Percentiles rank a stretch among this genome's conserved stretches.
Conservation (phyloP, 1,140 invertebrate species). For the Drosophila burlai region DNA sequence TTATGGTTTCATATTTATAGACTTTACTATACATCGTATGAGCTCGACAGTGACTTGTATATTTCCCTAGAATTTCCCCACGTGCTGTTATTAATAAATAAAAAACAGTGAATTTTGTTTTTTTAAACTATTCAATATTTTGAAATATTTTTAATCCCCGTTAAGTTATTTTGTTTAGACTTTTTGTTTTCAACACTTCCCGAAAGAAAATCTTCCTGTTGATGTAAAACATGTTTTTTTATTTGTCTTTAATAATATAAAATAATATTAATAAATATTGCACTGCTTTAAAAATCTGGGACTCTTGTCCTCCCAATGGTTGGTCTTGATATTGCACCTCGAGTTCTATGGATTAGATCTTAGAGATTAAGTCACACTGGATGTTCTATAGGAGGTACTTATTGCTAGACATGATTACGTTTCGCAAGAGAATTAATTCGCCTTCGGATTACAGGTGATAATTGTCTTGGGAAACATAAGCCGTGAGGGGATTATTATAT, state of each 20-base stretch:
- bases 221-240: slow-evolving; percentile 34
- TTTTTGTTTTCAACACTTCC: not conserved
- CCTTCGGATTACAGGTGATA: not conserved
- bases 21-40: slow-evolving; percentile 7
- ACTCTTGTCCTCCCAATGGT: slow-evolving; percentile 3
- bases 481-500: slow-evolving; percentile 17
- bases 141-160: not conserved
- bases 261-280: slow-evolving; percentile 68
- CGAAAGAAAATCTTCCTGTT: not conserved
- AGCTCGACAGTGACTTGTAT: slow-evolving; percentile 8
- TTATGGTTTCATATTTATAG: not conserved
- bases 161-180: not conserved
- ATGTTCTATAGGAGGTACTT: slow-evolving; percentile 35
- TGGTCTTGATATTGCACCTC: slow-evolving; percentile 73
- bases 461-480: slow-evolving; percentile 83
- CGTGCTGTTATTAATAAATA: slow-evolving; percentile 1
- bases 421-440: slow-evolving; percentile 69
- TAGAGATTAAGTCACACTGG: slow-evolving; percentile 59
- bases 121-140: not conserved
- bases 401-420: slow-evolving; percentile 67
- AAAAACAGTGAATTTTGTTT: not conserved
- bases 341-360: slow-evolving; percentile 40
- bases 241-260: slow-evolving; percentile 35
- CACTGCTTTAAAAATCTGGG: slow-evolving; percentile 51
- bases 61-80: slow-evolving; percentile 22